These are phyloP conservation scores for Zygothrica quintamaculata DNA, from an alignment of 2,888 invertebrate species.

Conservation along the genomic window DNA sequence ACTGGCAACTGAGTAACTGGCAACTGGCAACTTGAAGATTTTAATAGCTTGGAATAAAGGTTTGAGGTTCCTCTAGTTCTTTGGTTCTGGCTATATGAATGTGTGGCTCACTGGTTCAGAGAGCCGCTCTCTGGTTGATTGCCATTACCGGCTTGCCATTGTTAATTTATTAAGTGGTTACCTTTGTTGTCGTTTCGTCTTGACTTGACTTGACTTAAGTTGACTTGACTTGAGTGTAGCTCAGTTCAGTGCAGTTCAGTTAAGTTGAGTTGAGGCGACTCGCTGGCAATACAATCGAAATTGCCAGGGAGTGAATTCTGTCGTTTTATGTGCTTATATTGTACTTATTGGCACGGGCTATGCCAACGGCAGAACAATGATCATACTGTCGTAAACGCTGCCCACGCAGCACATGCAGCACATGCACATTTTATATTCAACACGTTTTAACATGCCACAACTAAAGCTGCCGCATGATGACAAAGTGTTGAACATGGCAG, in stretches of 20 bases:
- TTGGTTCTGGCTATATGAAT: constrained; percentile 3
- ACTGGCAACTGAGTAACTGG: constrained; percentile 1
- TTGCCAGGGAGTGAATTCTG: constrained; percentile 8
- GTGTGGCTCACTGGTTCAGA: too few species aligned
- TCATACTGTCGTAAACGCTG: constrained; percentile 49
- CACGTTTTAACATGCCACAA: background rate
- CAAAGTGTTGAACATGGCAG: constrained; percentile 55
- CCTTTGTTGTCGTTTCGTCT: constrained; percentile 69
- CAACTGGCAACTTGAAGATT: constrained; percentile 10
- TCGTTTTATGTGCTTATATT: constrained; percentile 38
- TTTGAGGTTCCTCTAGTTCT: background rate
- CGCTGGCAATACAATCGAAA: constrained; percentile 56
- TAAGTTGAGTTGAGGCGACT: background rate
- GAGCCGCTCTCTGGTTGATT: constrained; percentile 55
- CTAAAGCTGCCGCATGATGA: constrained; percentile 26
- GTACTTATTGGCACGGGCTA: constrained; percentile 26
- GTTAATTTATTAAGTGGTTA: constrained; percentile 79
- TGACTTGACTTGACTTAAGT: background rate
- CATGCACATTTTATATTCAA: background rate
- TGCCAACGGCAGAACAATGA: constrained; percentile 39
- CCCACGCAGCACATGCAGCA: constrained; percentile 53
- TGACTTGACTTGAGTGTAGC: too few species aligned
- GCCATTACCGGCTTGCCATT: constrained; percentile 68
- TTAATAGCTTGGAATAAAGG: constrained; percentile 29
- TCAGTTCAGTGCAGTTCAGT: too few species aligned